Percentiles rank a stretch among this genome's conserved stretches.
phyloP scores from a whole-genome alignment of 2,113 vertebrate genomes.

The Sceloporus undulatus region DNA sequence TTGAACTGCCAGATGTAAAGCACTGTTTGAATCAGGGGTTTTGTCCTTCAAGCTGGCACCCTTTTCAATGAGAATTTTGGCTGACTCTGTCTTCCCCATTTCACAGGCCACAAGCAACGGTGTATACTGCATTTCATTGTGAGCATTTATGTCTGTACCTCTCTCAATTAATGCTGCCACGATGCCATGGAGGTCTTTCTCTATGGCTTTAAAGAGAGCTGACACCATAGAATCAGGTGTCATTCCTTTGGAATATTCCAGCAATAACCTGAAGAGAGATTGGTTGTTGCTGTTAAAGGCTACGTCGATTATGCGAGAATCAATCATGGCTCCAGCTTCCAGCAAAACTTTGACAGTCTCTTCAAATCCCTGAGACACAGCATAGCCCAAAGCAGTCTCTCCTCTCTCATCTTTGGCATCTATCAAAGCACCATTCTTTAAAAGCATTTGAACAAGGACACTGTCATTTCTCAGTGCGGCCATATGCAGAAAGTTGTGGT shows the following conservation, averaged over 20 bases:
- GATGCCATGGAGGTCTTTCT: constrained; percentile 71
- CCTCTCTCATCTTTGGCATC: constrained; percentile 70
- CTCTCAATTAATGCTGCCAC: constrained; percentile 75
- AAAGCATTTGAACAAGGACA: constrained; percentile 71
- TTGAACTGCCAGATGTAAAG: constrained; percentile 79
- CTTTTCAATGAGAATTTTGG: constrained; percentile 70
- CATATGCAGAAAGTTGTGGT: constrained; percentile 76
- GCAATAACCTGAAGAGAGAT: constrained; percentile 70
- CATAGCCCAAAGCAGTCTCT: constrained; percentile 77
- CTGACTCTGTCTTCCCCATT: constrained; percentile 75
- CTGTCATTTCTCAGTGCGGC: constrained; percentile 76
- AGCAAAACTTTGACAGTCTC: constrained; percentile 70
- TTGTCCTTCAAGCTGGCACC: constrained; percentile 69
- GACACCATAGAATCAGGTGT: constrained; percentile 62
- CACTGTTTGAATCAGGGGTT: constrained; percentile 75
- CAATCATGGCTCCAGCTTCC: constrained; percentile 54
- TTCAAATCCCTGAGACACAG: constrained; percentile 72
- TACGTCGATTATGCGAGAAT: constrained; percentile 57
- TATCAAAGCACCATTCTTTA: constrained; percentile 69
- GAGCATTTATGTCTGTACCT: constrained; percentile 74
- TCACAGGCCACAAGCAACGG: constrained; percentile 81
- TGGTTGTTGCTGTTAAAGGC: constrained; percentile 74
- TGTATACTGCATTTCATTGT: constrained; percentile 76
- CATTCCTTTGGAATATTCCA: constrained; percentile 72
- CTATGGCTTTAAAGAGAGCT: constrained; percentile 82